Percentiles rank a stretch among this genome's conserved stretches.
Conservation (phyloP, 2,888 invertebrate species). For the Entomobrya multifasciata region DNA sequence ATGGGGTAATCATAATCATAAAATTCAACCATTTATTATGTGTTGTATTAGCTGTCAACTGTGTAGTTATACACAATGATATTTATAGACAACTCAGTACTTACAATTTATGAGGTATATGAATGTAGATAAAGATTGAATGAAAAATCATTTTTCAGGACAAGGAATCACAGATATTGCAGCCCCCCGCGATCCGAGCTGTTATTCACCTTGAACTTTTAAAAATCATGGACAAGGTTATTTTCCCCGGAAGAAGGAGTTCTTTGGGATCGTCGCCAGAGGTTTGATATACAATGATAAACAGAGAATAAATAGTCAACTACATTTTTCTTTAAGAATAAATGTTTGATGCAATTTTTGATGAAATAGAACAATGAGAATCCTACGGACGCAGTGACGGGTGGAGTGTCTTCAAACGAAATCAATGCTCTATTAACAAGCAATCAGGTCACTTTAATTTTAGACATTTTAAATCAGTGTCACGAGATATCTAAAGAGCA, state of each 20-base stretch:
- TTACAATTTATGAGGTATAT: no score
- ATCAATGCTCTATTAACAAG: conserved; percentile 47
- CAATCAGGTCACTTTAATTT: conserved; percentile 46
- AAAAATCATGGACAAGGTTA: conserved; percentile 68
- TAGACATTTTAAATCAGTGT: conserved; percentile 53
- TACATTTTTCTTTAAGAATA: no score
- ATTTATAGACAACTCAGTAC: no score
- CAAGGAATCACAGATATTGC: not conserved
- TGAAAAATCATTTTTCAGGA: not conserved
- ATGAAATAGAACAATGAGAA: conserved; percentile 25
- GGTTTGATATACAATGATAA: conserved; percentile 14
- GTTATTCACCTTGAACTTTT: conserved; percentile 68
- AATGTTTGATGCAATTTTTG: no score
- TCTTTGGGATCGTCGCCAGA: not conserved
- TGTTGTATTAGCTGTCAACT: no score
- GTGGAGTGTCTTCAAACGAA: not conserved
- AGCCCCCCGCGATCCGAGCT: conserved; percentile 58
- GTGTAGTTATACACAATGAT: no score
- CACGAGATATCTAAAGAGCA: conserved; percentile 65
- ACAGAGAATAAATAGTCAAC: no score
- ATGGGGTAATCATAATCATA: conserved; percentile 46
- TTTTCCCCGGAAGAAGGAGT: conserved; percentile 52
- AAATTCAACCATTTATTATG: no score
- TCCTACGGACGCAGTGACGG: not conserved
- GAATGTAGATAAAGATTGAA: not conserved